phyloP scores from a whole-genome alignment of 1,140 invertebrate species.

The Cephus cinctus region DNA sequence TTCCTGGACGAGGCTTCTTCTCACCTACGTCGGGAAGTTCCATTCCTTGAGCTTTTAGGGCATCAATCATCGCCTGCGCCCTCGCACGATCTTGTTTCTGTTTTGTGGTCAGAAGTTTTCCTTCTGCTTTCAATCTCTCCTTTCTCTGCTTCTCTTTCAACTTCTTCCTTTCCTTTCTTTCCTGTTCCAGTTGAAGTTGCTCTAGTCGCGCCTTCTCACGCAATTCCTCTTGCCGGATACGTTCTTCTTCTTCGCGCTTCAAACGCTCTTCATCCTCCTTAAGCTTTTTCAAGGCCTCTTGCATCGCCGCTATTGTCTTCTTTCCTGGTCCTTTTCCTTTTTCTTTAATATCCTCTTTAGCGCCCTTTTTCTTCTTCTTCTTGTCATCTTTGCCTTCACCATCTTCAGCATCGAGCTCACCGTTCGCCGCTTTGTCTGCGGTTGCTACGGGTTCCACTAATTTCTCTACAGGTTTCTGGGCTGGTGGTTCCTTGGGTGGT shows the following conservation, averaged over 20 bases:
- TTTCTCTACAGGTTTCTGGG: conserved; percentile 49
- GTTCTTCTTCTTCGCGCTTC: conserved; percentile 79
- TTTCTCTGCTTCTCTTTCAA: conserved; percentile 93
- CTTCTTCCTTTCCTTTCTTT: conserved; percentile 88
- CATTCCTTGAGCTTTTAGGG: conserved; percentile 81
- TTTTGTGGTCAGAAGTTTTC: conserved; percentile 89
- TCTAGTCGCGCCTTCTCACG: conserved; percentile 71
- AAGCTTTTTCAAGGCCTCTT: conserved; percentile 80
- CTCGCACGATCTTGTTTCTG: conserved; percentile 87
- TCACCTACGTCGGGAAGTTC: conserved; percentile 68
- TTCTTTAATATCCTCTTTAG: conserved; percentile 50
- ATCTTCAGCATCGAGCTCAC: conserved; percentile 61
- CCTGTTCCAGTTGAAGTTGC: conserved; percentile 78
- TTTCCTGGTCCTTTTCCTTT: conserved; percentile 70
- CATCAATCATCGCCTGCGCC: conserved; percentile 84
- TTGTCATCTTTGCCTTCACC: conserved; percentile 64
- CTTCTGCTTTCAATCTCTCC: conserved; percentile 90
- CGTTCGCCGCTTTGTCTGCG: conserved; percentile 39
- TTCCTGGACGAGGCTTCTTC: conserved; percentile 71
- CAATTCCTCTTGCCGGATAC: conserved; percentile 71
- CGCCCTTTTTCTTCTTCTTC: conserved; percentile 58
- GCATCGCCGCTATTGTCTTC: conserved; percentile 83
- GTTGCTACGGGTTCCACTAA: conserved; percentile 48
- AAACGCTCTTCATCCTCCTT: conserved; percentile 86
- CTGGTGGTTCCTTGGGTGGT: conserved; percentile 40